Conservation (phyloP, 2,888 invertebrate species). For the Druceiella hillmani region DNA sequence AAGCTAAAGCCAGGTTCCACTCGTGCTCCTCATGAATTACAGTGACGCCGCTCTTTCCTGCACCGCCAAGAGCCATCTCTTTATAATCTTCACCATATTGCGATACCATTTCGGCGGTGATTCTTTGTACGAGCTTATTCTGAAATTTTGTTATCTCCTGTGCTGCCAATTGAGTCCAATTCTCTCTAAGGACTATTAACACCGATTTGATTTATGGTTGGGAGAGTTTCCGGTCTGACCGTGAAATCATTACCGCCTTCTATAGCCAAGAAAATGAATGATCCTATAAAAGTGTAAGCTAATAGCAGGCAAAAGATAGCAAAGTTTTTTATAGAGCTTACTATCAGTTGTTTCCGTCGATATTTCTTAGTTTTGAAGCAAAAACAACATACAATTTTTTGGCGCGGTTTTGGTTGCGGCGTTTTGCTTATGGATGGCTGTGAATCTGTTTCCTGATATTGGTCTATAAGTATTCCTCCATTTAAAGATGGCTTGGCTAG, state of each 20-base stretch:
- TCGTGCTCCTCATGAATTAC: slow-evolving; percentile 60
- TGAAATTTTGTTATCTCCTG: slow-evolving; percentile 77
- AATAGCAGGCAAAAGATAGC: slow-evolving; percentile 77
- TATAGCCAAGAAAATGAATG: slow-evolving; percentile 80
- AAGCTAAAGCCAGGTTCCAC: slow-evolving; percentile 86
- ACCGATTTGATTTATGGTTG: no score
- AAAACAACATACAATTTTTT: slow-evolving; percentile 51
- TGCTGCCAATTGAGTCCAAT: slow-evolving; percentile 81
- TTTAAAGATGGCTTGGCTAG: slow-evolving; percentile 46
- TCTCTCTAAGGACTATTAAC: no score
- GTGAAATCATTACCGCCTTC: slow-evolving; percentile 63
- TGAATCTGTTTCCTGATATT: slow-evolving; percentile 50
- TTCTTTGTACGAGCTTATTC: slow-evolving; percentile 72
- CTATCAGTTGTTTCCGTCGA: slow-evolving; percentile 57
- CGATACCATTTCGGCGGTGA: slow-evolving; percentile 71
- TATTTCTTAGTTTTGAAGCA: slow-evolving; percentile 52
- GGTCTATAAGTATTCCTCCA: slow-evolving; percentile 49
- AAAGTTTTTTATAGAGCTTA: slow-evolving; percentile 73
- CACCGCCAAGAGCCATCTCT: slow-evolving; percentile 49
- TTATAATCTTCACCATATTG: slow-evolving; percentile 50
- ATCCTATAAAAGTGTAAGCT: slow-evolving; percentile 71
- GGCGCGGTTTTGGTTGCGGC: slow-evolving; percentile 43
- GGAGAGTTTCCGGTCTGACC: slow-evolving; percentile 44
- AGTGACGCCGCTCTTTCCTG: slow-evolving; percentile 35
- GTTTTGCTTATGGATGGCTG: slow-evolving; percentile 48